phyloP scores from a whole-genome alignment of 2,797 vertebrate species.

The Adrianichthys oophorus region DNA sequence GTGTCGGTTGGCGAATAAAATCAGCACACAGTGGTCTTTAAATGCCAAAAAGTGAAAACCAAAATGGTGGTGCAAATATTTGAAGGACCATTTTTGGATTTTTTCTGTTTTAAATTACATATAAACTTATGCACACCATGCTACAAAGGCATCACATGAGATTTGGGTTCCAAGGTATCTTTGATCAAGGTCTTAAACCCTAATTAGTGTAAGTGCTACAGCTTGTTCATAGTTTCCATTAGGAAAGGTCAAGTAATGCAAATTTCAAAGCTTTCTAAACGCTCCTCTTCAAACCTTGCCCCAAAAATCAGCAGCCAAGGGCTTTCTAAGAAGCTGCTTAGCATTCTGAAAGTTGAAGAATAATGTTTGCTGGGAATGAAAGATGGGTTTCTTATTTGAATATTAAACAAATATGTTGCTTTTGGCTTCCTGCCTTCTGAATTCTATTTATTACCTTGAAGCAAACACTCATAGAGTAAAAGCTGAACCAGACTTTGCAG shows the following conservation, averaged over 20 bases:
- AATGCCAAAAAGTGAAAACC: background rate
- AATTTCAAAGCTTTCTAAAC: background rate
- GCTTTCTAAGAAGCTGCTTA: background rate
- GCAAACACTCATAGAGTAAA: background rate
- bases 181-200: background rate
- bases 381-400: background rate
- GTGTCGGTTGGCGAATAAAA: no score
- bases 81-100: background rate
- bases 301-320: background rate
- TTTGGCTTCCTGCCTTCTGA: background rate
- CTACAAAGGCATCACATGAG: background rate
- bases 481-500: background rate
- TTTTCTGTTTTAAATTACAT: background rate
- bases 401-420: background rate
- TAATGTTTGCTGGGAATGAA: background rate
- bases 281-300: background rate
- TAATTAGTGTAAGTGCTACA: constrained; percentile 1
- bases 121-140: background rate
- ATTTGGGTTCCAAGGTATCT: background rate
- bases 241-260: background rate
- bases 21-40: background rate
- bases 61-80: background rate
- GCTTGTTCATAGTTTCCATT: constrained; percentile 4
- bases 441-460: background rate
- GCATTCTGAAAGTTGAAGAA: background rate